These are phyloP conservation scores for Ginglymostoma cirratum DNA, from an alignment of 2,113 vertebrate species.

Conservation along the genomic window DNA sequence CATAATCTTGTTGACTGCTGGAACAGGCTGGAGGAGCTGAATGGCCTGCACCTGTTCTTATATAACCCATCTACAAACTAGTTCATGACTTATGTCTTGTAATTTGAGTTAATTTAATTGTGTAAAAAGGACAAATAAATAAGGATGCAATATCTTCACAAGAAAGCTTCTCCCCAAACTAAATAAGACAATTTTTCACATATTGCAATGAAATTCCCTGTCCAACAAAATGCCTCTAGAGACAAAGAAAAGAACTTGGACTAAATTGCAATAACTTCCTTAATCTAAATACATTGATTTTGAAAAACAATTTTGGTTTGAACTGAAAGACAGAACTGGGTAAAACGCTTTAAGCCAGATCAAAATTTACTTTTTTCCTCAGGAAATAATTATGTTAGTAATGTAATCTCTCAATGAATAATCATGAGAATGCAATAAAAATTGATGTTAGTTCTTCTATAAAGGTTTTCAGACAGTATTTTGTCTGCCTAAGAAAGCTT, in stretches of 20 bases:
- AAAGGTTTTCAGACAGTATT: background rate
- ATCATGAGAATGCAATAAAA: background rate
- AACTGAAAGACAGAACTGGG: background rate
- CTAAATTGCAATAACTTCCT: background rate
- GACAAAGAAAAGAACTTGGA: background rate
- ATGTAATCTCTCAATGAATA: conserved; percentile 5
- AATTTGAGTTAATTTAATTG: background rate
- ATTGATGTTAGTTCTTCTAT: background rate
- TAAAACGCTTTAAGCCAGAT: background rate
- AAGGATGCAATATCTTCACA: background rate
- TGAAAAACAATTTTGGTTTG: background rate
- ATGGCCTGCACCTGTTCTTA: background rate
- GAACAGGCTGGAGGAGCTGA: no score
- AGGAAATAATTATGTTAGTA: background rate
- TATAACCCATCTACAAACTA: background rate
- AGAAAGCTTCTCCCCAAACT: background rate
- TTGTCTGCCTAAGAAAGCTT: background rate
- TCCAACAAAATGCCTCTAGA: background rate
- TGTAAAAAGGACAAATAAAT: background rate
- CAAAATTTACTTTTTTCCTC: background rate
- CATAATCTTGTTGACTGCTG: no score
- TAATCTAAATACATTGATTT: background rate
- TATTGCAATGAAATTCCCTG: background rate
- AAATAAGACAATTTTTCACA: background rate
- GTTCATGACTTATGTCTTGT: background rate